phyloP scores from a whole-genome alignment of 2,797 vertebrate genomes.

The Jordanella pulchra region DNA sequence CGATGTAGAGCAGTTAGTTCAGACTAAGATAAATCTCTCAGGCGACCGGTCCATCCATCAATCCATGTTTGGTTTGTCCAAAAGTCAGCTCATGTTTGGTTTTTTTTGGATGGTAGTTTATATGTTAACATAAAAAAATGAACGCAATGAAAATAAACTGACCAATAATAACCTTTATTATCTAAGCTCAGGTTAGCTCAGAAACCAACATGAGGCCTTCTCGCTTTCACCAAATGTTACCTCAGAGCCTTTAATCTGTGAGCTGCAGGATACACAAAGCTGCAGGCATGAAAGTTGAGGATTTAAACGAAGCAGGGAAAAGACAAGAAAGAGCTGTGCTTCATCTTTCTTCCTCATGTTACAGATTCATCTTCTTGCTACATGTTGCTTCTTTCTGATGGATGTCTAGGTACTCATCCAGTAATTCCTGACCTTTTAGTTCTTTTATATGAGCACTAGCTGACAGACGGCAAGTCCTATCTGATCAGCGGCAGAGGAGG shows the following conservation, averaged over 20 bases:
- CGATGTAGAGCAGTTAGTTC: not conserved
- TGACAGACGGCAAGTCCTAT: conserved; percentile 24
- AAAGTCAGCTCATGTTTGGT: too few species aligned
- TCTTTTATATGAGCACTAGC: conserved; percentile 24
- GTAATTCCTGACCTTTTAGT: not conserved
- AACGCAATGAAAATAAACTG: too few species aligned
- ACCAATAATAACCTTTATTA: conserved; percentile 13
- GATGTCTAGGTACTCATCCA: conserved; percentile 26
- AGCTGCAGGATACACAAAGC: conserved; percentile 17
- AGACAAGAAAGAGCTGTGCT: conserved; percentile 29
- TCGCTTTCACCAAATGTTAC: conserved; percentile 8
- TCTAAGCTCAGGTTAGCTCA: conserved; percentile 12
- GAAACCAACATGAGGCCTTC: conserved; percentile 1
- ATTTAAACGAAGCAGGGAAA: conserved; percentile 29
- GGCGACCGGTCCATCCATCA: not conserved
- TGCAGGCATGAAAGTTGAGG: conserved; percentile 45
- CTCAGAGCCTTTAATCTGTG: conserved; percentile 11
- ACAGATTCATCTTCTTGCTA: conserved; percentile 46
- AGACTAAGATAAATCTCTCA: conserved; percentile 3
- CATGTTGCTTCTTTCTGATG: conserved; percentile 40
- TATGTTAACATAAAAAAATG: too few species aligned
- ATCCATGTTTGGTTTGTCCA: not conserved
- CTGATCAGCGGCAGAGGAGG: conserved; percentile 17
- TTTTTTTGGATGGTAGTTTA: too few species aligned
- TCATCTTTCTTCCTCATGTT: conserved; percentile 44